Evolutionary conservation across 2,888 invertebrate species (phyloP).

Genomic region (Hypena proboscidalis): DNA sequence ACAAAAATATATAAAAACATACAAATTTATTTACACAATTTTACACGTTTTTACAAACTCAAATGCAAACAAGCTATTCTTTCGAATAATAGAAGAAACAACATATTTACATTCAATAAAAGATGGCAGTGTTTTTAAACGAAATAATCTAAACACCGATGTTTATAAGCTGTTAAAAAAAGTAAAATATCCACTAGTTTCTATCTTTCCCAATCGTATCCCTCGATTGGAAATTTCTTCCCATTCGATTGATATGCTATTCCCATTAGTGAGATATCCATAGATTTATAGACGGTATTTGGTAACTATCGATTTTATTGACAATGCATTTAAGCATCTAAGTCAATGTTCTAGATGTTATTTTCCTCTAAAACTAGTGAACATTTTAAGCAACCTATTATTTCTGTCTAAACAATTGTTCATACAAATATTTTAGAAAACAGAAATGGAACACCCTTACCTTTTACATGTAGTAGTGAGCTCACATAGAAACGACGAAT

Average conservation of each 20-base stretch:
- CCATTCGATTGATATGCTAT: too few species aligned
- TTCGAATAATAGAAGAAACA: slow-evolving; percentile 23
- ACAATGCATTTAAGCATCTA: too few species aligned
- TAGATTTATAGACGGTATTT: neutral
- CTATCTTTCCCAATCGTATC: too few species aligned
- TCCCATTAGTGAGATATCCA: too few species aligned
- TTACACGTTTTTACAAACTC: slow-evolving; percentile 45
- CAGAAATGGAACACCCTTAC: neutral
- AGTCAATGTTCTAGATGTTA: neutral
- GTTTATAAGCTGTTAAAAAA: neutral
- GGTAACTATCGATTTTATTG: neutral
- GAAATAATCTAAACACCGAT: slow-evolving; percentile 14
- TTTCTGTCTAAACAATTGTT: neutral
- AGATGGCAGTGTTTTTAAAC: slow-evolving; percentile 29
- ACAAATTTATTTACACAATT: slow-evolving; percentile 54
- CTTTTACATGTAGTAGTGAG: too few species aligned
- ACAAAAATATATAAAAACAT: slow-evolving; percentile 21
- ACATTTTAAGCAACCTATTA: neutral
- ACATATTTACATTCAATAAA: slow-evolving; percentile 34
- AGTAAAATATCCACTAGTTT: slow-evolving; percentile 4
- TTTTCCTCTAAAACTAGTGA: slow-evolving; percentile 1
- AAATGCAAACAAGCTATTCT: slow-evolving; percentile 36
- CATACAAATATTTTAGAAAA: slow-evolving; percentile 1
- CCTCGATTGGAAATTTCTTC: too few species aligned
- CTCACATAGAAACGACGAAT: too few species aligned